Percentiles rank a stretch among this genome's conserved stretches.
phyloP scores from a whole-genome alignment of 2,888 invertebrate genomes.

The Rhagonycha fulva region DNA sequence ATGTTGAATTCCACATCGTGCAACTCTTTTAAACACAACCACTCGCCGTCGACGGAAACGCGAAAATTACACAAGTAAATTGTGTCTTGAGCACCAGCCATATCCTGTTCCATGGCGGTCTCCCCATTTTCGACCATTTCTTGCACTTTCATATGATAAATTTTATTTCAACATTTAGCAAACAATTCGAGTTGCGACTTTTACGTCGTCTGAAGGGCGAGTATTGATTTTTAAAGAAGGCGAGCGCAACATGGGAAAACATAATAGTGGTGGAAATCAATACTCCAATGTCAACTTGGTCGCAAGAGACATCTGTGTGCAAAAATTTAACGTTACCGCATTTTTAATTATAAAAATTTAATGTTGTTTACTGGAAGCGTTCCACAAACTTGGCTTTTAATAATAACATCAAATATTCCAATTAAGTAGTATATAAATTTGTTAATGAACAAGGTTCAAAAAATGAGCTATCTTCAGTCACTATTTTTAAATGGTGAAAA shows the following conservation, averaged over 20 bases:
- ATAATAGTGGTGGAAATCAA: neutral
- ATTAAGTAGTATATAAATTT: no score
- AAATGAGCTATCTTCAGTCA: no score
- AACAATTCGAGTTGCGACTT: neutral
- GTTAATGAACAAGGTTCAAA: no score
- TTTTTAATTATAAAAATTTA: neutral
- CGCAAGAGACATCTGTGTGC: neutral
- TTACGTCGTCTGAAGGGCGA: neutral
- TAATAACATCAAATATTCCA: no score
- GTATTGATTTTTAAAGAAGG: neutral
- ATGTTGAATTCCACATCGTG: conserved; percentile 84
- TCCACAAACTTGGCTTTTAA: no score
- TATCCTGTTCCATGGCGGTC: conserved; percentile 62
- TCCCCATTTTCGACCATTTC: conserved; percentile 49
- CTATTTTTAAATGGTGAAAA: no score
- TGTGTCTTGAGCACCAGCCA: conserved; percentile 91
- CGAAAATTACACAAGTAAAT: conserved; percentile 97
- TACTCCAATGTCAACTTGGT: neutral
- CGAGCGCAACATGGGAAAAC: neutral
- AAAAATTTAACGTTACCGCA: neutral
- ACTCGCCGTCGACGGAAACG: conserved; percentile 95
- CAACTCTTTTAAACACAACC: conserved; percentile 92
- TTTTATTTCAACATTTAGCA: conserved; percentile 8
- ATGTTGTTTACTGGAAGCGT: no score
- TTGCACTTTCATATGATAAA: conserved; percentile 51